Evolutionary conservation across 1,140 invertebrate species (phyloP), one percentile per base, ranked within the genome.

Genomic region (Gonioctena quinquepunctata): DNA sequence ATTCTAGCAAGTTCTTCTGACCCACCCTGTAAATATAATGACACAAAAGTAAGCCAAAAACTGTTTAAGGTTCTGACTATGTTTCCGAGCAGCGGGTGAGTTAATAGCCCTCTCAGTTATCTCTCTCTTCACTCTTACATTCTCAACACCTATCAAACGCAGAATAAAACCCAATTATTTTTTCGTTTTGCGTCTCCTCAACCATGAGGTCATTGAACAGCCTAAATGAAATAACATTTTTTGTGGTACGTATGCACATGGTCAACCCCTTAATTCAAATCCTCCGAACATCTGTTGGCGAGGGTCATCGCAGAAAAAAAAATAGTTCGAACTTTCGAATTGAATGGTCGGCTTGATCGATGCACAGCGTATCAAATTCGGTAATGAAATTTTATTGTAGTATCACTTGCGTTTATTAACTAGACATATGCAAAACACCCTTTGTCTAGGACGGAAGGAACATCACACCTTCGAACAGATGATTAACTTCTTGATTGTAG

Each of bases 251-350:
- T 64, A 23, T 64, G 62, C 62, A 64, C 48, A 64, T 64, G 62
- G 62, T 64, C 62, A 64, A 49, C 62, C 62, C 62, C 62, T 64
- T 64, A 48, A 48, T 49, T 64, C 48, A 48, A 48, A 64, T 64
- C 18, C 16, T 26, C 19, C 13, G 33, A 64, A 64, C 62, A 64
- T 64, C 62, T 64, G 62, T 28, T 60, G 13, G 5, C 26, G 33
- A 52, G 23, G 62, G 33, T 60, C 57, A 60, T 60, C 22, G 19
- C 57, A 26, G 16, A 28, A 28, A 60, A 60, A 54, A 27, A 23
- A 18, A n/a, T 27, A 60, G 52, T 56, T 56, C 52, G 18, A 56
- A 21, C 52, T 19, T 23, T 56, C 52, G 52, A 25, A 25, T 59
- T 59, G 16, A 62, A 62, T 62, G 60, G 60, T 42, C 33, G 2